phyloP scores from a whole-genome alignment of 2,888 invertebrate genomes.

The Drosophila colorata region DNA sequence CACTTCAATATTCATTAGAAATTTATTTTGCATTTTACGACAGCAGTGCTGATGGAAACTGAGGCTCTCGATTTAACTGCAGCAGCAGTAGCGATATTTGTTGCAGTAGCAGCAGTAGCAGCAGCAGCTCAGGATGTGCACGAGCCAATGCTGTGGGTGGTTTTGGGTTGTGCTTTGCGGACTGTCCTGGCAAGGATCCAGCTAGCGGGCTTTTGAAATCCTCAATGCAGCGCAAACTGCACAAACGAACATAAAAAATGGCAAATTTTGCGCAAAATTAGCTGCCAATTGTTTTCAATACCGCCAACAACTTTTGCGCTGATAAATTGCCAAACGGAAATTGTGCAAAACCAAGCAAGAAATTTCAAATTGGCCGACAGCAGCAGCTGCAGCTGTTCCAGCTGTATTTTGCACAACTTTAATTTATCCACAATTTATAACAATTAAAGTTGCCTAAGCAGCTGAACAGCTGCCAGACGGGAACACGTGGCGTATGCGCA shows the following conservation, averaged over 20 bases:
- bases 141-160: constrained; percentile 4
- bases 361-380: constrained; percentile 65
- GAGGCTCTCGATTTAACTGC: constrained; percentile 23
- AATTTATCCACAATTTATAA: constrained; percentile 67
- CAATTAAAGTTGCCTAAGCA: constrained; percentile 62
- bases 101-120: too few relatives aligned
- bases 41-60: constrained; percentile 41
- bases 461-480: constrained; percentile 11
- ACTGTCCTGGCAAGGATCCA: constrained; percentile 48
- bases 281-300: constrained; percentile 77
- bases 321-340: constrained; percentile 68
- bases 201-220: constrained; percentile 26
- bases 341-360: constrained; percentile 71
- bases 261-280: constrained; percentile 75
- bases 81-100: constrained; percentile 9
- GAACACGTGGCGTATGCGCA: constrained; percentile 60
- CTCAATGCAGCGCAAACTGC: constrained; percentile 35
- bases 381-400: constrained; percentile 34
- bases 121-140: constrained; percentile 15
- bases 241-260: constrained; percentile 57
- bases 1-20: constrained; percentile 80
- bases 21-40: constrained; percentile 73
- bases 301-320: constrained; percentile 62
- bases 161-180: not conserved
- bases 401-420: constrained; percentile 45